Evolutionary conservation across 1,140 invertebrate species (phyloP).

Genomic region (Hyles vespertilio): DNA sequence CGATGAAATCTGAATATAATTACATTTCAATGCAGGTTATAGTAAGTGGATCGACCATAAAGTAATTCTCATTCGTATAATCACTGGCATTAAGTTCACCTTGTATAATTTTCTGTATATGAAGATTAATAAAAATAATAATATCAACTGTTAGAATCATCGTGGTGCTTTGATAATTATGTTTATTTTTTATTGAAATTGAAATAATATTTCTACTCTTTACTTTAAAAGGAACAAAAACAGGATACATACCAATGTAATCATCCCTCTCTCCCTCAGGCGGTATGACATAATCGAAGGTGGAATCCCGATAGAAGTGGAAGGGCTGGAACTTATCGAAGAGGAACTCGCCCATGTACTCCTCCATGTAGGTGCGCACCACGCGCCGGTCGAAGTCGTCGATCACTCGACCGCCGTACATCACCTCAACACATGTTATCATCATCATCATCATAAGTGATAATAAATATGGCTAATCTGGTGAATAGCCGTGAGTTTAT

Average conservation of each 20-base stretch:
- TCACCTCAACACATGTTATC: conserved; percentile 79
- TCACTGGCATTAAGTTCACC: too few relatives aligned
- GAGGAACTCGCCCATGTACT: conserved; percentile 95
- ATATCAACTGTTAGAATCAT: neutral
- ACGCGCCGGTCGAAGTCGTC: conserved; percentile 92
- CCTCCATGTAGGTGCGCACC: conserved; percentile 91
- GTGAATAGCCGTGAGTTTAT: too few relatives aligned
- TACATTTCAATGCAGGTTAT: too few relatives aligned
- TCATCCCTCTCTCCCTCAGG: conserved; percentile 80
- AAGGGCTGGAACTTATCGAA: conserved; percentile 93
- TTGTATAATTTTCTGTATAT: too few relatives aligned
- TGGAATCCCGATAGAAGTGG: conserved; percentile 87
- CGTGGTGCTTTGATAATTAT: neutral
- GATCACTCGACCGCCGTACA: conserved; percentile 95
- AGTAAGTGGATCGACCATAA: too few relatives aligned
- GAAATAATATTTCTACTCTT: neutral
- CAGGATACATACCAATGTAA: conserved; percentile 79
- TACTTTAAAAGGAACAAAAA: conserved; percentile 13
- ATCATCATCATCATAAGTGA: too few relatives aligned
- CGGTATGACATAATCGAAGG: conserved; percentile 88
- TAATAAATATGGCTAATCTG: too few relatives aligned
- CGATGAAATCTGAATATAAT: conserved; percentile 77
- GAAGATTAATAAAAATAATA: too few relatives aligned
- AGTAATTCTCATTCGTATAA: too few relatives aligned
- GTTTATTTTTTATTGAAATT: neutral